Evolutionary conservation across 2,113 vertebrate species (phyloP).

Genomic region (Canis aureus): DNA sequence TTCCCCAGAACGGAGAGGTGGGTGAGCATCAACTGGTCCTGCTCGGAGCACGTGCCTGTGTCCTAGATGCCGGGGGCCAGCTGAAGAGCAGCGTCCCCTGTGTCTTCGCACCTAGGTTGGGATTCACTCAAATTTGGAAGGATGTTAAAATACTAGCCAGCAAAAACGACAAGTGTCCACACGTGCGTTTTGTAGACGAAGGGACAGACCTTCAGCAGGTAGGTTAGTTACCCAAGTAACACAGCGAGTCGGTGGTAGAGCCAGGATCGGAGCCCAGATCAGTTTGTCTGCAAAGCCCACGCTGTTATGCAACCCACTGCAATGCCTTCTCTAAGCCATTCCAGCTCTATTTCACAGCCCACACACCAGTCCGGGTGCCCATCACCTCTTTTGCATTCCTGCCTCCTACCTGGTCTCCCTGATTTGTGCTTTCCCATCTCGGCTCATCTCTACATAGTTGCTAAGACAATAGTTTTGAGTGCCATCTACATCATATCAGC

Average conservation of each 20-base stretch:
- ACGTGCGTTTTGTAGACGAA: background rate
- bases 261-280: background rate
- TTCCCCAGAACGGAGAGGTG: background rate
- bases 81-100: background rate
- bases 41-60: background rate
- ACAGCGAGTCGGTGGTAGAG: background rate
- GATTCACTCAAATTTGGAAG: background rate
- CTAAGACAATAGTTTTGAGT: constrained; percentile 69
- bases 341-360: constrained; percentile 13
- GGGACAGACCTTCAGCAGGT: background rate
- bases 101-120: background rate
- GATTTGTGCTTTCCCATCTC: constrained; percentile 17
- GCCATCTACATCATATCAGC: constrained; percentile 53
- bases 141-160: background rate
- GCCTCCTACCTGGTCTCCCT: constrained; percentile 58
- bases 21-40: background rate
- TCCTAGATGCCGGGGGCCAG: background rate
- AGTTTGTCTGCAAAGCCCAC: constrained; percentile 33
- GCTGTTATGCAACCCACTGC: background rate
- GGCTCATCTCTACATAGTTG: constrained; percentile 47
- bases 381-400: background rate
- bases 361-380: background rate
- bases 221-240: constrained; percentile 36
- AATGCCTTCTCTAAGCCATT: background rate
- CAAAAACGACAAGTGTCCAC: background rate